Evolutionary conservation across 2,888 invertebrate genomes (phyloP).

Genomic region (Halictus quadricinctus): DNA sequence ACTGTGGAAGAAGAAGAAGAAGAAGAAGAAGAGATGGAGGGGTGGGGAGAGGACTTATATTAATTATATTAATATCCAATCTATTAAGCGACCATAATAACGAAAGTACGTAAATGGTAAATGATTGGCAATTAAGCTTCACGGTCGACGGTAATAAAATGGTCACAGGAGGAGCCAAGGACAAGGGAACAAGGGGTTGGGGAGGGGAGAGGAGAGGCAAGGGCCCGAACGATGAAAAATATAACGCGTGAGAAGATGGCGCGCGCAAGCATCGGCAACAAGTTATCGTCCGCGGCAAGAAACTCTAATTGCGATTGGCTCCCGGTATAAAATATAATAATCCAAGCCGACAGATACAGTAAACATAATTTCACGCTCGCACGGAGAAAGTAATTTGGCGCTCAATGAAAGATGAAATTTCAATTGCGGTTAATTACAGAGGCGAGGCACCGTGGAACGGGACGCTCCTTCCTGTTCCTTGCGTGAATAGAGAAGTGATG

Average conservation of each 20-base stretch:
- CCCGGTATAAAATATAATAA: slow-evolving; percentile 13
- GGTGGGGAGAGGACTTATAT: not conserved
- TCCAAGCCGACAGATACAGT: slow-evolving; percentile 26
- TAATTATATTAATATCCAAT: slow-evolving; percentile 11
- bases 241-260: slow-evolving; percentile 18
- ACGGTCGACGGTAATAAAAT: slow-evolving; percentile 18
- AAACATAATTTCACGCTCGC: slow-evolving; percentile 45
- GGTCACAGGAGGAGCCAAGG: not conserved
- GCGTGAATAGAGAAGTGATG: slow-evolving; percentile 50
- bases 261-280: not conserved
- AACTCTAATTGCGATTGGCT: slow-evolving; percentile 30
- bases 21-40: not conserved
- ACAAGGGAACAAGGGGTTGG: not conserved
- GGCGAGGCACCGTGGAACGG: slow-evolving; percentile 19
- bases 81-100: slow-evolving; percentile 11
- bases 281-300: slow-evolving; percentile 22
- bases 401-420: slow-evolving; percentile 58
- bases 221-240: not conserved
- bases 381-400: slow-evolving; percentile 48
- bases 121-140: slow-evolving; percentile 17
- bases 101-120: slow-evolving; percentile 14
- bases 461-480: slow-evolving; percentile 40
- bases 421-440: slow-evolving; percentile 59
- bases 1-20: not conserved
- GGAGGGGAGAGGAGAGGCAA: not conserved